A percentile compares a stretch with the other conserved stretches of the same genome.
Conservation (phyloP, 2,113 vertebrate species). For the Rhynchomys soricoides region DNA sequence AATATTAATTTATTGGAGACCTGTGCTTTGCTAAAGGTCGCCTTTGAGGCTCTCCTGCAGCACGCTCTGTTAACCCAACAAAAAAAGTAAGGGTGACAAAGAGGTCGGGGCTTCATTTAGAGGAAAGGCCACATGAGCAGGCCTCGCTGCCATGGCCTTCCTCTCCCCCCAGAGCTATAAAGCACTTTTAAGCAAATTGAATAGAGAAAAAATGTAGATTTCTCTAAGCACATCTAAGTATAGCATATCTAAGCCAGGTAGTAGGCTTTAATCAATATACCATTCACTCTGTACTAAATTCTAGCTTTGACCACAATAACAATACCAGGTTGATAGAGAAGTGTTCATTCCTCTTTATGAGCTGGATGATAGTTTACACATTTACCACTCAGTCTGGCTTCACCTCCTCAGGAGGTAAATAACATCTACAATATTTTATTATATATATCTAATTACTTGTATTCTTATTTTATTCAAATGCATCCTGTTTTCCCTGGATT, state of each 20-base stretch:
- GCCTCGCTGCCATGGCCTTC: background rate
- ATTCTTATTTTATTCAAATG: background rate
- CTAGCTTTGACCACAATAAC: background rate
- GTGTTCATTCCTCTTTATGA: background rate
- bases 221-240: too few species aligned
- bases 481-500: background rate
- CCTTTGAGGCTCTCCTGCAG: conserved; percentile 9
- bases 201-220: background rate
- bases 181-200: background rate
- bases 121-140: background rate
- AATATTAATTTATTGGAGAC: conserved; percentile 52
- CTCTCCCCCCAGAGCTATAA: background rate
- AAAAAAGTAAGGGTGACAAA: background rate
- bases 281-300: background rate
- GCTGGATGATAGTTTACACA: background rate
- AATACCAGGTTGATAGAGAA: background rate
- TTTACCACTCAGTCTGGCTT: background rate
- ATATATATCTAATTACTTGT: background rate
- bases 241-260: background rate
- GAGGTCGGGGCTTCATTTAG: background rate
- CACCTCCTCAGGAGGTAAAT: background rate
- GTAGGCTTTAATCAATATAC: background rate
- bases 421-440: background rate
- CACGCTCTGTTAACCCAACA: background rate
- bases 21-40: conserved; percentile 49